Evolutionary conservation across 2,888 invertebrate species (phyloP), one percentile per base, ranked within the genome.

Genomic region (Hypsopygia costalis): DNA sequence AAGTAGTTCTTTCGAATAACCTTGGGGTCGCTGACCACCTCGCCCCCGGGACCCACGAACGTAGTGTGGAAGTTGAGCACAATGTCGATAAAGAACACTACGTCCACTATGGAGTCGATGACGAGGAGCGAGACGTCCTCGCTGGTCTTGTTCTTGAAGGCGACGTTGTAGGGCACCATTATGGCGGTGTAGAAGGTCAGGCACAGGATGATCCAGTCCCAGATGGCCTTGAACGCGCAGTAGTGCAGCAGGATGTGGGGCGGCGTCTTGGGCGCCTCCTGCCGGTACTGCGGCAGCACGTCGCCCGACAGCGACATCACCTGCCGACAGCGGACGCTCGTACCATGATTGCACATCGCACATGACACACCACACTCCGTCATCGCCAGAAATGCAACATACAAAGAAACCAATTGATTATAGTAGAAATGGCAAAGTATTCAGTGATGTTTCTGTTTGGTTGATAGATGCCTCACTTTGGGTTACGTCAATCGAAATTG

Each of bases 141-240:
- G 81, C 97, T 96, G 60, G 98, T 98, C 90, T 99, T 99, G 91
- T 98, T 98, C 91, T 98, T 98, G 92, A 99, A 99, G 81, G 99
- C 98, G 75, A 99, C 98, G 90, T 99, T 99, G 92, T 98, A 99
- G 60, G 99, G 99, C 74, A 99, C 98, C 97, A 94, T 93, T 85
- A 98, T 97, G 76, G 98, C 99, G 63, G 99, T 99, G 92, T 99
- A 99, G 92, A 99, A 99, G 68, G 99, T 99, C 81, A 99, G 93
- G 90, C 98, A 97, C 67, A 99, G 93, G 83, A 99, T 99, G 87
- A 99, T 97, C 99, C 99, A 99, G 91, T 99, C 98, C 98, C 98
- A 99, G 82, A 97, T 97, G 69, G 97, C 96, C 92, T 99, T 97
- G 92, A 99, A 99, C 73, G 98, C 97, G 92, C 98, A 99, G 91